These are phyloP conservation scores for Chlorops oryzae DNA, from an alignment of 1,140 invertebrate species.

Conservation along the genomic window DNA sequence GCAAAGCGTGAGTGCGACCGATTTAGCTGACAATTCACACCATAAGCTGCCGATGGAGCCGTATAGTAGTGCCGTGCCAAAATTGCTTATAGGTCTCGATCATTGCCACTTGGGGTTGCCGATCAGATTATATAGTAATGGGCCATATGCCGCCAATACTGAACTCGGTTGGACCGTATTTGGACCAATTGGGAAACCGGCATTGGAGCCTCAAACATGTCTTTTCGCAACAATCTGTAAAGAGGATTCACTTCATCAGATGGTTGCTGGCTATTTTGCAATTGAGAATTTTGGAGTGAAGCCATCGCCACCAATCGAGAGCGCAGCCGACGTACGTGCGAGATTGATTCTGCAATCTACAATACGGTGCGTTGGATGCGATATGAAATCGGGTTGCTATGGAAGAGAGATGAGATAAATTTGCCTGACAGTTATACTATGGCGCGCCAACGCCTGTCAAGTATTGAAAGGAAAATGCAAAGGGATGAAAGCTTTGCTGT, in stretches of 20 bases:
- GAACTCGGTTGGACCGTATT: too few species aligned
- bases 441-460: slow-evolving; percentile 1
- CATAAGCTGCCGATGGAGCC: too few species aligned
- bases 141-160: too few species aligned
- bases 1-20: too few species aligned
- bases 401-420: slow-evolving; percentile 2
- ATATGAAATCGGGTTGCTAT: slow-evolving; percentile 9
- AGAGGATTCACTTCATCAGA: not conserved
- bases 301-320: not conserved
- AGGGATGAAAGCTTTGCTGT: not conserved
- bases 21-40: too few species aligned
- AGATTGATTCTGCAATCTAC: not conserved
- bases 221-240: too few species aligned
- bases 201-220: too few species aligned
- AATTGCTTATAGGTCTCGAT: too few species aligned
- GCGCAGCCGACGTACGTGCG: not conserved
- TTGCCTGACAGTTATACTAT: slow-evolving; percentile 14
- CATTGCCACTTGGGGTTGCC: too few species aligned
- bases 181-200: too few species aligned
- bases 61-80: too few species aligned
- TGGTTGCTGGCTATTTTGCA: not conserved
- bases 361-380: not conserved
- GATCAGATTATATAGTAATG: too few species aligned
- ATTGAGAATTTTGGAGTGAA: slow-evolving; percentile 1
- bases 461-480: slow-evolving; percentile 2